Percentiles rank a stretch among this genome's conserved stretches.
These are phyloP conservation scores for Zaprionus nigranus DNA, from an alignment of 1,140 invertebrate genomes.

Conservation along the genomic window DNA sequence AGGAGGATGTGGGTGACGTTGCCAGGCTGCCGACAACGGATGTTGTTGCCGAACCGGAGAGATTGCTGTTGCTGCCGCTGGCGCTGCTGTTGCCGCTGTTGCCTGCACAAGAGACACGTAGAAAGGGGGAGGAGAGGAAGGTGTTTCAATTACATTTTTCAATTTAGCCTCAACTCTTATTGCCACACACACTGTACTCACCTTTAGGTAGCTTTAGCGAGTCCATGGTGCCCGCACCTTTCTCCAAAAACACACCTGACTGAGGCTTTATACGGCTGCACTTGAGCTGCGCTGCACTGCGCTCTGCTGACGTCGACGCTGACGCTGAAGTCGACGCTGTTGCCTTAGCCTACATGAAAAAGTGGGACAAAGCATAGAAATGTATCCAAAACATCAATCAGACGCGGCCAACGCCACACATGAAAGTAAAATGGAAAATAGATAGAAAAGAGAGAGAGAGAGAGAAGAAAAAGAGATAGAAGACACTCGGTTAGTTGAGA, in stretches of 20 bases:
- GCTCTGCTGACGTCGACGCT: constrained; percentile 35
- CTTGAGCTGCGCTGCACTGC: constrained; percentile 56
- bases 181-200: constrained; percentile 26
- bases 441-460: constrained; percentile 13
- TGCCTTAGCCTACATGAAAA: constrained; percentile 72
- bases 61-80: constrained; percentile 72
- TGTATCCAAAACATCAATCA: constrained; percentile 72
- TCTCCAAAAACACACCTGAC: constrained; percentile 24
- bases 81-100: constrained; percentile 65
- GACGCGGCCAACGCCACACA: constrained; percentile 22
- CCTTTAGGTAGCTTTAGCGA: constrained; percentile 81
- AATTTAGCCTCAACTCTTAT: not conserved
- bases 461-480: not conserved
- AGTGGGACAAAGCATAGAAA: constrained; percentile 48
- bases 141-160: not conserved
- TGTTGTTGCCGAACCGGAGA: constrained; percentile 63
- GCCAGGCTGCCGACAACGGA: constrained; percentile 52
- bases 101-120: constrained; percentile 10
- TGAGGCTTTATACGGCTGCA: constrained; percentile 65
- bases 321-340: constrained; percentile 42
- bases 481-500: constrained; percentile 14
- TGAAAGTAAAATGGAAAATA: constrained; percentile 52
- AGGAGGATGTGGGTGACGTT: constrained; percentile 63
- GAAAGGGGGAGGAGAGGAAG: not conserved
- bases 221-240: constrained; percentile 72